phyloP scores from a whole-genome alignment of 2,888 invertebrate species.

The Adelphocoris suturalis region DNA sequence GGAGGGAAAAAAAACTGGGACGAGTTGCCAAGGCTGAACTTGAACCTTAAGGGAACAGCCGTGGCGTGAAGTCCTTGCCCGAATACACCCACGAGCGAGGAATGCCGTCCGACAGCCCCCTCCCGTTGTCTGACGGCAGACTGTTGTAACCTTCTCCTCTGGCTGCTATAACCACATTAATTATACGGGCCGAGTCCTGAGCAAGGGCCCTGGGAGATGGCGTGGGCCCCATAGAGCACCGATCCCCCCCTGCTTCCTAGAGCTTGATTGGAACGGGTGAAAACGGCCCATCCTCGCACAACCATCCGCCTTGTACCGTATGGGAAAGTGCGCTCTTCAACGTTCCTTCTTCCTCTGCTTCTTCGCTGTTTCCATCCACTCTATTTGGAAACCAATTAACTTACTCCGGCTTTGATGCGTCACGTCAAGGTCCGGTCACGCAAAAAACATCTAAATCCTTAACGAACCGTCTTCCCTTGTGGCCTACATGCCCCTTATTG shows the following conservation, averaged over 20 bases:
- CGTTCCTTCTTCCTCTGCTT: conserved; percentile 36
- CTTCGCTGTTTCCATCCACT: conserved; percentile 41
- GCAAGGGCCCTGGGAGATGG: neutral
- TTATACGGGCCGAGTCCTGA: conserved; percentile 27
- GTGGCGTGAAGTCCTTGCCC: conserved; percentile 71
- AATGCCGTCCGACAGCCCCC: conserved; percentile 68
- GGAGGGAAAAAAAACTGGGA: conserved; percentile 56
- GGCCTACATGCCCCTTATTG: conserved; percentile 22
- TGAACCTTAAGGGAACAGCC: conserved; percentile 59
- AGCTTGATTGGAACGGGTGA: conserved; percentile 50
- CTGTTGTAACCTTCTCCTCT: conserved; percentile 58
- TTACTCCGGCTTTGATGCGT: conserved; percentile 60
- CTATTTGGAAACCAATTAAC: conserved; percentile 65
- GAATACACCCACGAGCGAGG: conserved; percentile 72
- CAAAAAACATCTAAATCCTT: conserved; percentile 56
- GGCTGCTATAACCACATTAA: conserved; percentile 69
- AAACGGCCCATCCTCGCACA: conserved; percentile 41
- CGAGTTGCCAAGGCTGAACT: conserved; percentile 68
- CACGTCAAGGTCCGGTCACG: conserved; percentile 62
- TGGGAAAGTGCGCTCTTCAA: conserved; percentile 57
- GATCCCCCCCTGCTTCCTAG: conserved; percentile 2
- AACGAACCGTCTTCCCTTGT: conserved; percentile 38
- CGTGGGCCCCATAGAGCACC: conserved; percentile 55
- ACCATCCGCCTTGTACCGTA: conserved; percentile 54
- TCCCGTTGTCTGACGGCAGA: conserved; percentile 37